A percentile compares a stretch with the other conserved stretches of the same genome.
Evolutionary conservation across 2,888 invertebrate genomes (phyloP).

Genomic region (Apoda limacodes): DNA sequence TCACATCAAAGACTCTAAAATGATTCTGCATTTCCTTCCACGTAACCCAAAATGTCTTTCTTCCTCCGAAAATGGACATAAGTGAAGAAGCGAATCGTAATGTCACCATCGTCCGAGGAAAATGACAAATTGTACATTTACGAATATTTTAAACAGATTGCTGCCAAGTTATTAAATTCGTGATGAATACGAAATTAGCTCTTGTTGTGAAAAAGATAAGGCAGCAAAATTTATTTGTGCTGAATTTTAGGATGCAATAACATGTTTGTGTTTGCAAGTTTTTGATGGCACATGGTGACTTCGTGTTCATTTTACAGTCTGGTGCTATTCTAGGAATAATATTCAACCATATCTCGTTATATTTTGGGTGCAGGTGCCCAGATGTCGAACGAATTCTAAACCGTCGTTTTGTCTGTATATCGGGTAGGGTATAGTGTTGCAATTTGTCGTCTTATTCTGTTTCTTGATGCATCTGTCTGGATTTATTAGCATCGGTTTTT

Average conservation of each 20-base stretch:
- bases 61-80: conserved; percentile 46
- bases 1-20: conserved; percentile 30
- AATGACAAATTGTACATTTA: conserved; percentile 59
- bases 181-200: too few relatives aligned
- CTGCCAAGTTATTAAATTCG: conserved; percentile 6
- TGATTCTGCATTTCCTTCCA: conserved; percentile 30
- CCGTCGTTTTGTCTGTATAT: conserved; percentile 46
- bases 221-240: conserved; percentile 16
- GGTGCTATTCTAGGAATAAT: conserved; percentile 67
- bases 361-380: conserved; percentile 64
- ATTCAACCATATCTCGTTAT: conserved; percentile 51
- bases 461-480: conserved; percentile 38
- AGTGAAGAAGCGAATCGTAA: conserved; percentile 48
- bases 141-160: conserved; percentile 23
- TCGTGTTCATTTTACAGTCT: conserved; percentile 64
- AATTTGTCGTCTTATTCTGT: conserved; percentile 51
- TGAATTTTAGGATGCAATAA: conserved; percentile 22
- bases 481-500: conserved; percentile 41
- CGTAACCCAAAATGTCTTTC: conserved; percentile 27
- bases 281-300: conserved; percentile 61
- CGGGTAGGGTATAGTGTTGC: conserved; percentile 28
- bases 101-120: conserved; percentile 49
- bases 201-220: too few relatives aligned
- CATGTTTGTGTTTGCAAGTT: conserved; percentile 30
- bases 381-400: conserved; percentile 50